Evolutionary conservation across 2,797 vertebrate species (phyloP).

Genomic region (Hipposideros larvatus): DNA sequence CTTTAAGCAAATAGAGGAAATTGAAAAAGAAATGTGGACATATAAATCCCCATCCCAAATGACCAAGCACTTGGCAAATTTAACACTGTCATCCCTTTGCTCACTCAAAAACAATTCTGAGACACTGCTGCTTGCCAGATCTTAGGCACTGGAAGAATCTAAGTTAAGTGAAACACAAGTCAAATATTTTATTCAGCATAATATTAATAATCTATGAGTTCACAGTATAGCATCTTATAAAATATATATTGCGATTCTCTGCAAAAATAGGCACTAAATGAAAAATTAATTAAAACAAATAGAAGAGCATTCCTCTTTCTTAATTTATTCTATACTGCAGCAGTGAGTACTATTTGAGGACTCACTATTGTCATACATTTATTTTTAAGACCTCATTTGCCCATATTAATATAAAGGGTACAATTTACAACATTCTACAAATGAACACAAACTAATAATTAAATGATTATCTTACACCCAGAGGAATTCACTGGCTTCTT

Average conservation of each 20-base stretch:
- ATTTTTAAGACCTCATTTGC: background rate
- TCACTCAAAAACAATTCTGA: background rate
- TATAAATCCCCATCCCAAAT: background rate
- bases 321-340: constrained; percentile 8
- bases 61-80: background rate
- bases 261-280: background rate
- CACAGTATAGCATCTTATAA: background rate
- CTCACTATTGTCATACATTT: background rate
- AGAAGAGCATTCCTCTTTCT: background rate
- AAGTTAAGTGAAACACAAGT: background rate
- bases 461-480: background rate
- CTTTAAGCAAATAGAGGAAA: constrained; percentile 23
- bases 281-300: constrained; percentile 26
- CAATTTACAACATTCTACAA: constrained; percentile 21
- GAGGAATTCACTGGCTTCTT: background rate
- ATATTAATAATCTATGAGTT: background rate
- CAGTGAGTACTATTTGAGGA: background rate
- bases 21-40: background rate
- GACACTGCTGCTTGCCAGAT: background rate
- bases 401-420: background rate
- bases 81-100: background rate
- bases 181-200: constrained; percentile 1
- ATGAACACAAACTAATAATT: background rate
- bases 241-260: background rate
- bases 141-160: background rate